Evolutionary conservation across 2,797 vertebrate species (phyloP).

Genomic region (Anisognathus igniventris): DNA sequence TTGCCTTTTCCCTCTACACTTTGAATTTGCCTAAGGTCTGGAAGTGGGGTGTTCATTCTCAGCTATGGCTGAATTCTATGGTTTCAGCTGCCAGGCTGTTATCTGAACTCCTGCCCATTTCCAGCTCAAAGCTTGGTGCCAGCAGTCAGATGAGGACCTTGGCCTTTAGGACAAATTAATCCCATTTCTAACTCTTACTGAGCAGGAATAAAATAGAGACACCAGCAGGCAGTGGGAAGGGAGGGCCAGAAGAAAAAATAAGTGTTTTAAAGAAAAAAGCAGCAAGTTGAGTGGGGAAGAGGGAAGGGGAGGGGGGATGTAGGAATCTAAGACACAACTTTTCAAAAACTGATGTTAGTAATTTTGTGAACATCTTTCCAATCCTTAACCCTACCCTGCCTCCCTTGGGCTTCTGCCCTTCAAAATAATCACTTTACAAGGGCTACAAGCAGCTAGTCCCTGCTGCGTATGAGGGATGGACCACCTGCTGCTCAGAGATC

Average conservation of each 20-base stretch:
- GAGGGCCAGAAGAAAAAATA: not conserved
- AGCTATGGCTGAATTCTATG: accelerated
- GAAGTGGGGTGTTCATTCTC: not conserved
- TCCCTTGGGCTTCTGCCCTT: not conserved
- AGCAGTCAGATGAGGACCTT: accelerated
- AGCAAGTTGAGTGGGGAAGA: not conserved
- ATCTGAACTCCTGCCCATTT: not conserved
- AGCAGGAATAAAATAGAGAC: not conserved
- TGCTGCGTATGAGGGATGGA: not conserved
- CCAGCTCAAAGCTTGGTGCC: not conserved
- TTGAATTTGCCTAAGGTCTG: not conserved
- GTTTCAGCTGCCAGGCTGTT: accelerated
- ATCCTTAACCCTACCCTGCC: not conserved
- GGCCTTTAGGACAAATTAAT: not conserved
- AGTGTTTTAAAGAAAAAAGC: not conserved
- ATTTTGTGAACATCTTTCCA: not conserved
- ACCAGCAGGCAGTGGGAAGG: not conserved
- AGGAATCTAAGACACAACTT: not conserved
- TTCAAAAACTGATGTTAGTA: not conserved
- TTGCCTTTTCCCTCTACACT: not conserved
- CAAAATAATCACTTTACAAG: not conserved
- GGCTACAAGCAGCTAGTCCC: not conserved
- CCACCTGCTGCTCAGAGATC: not conserved
- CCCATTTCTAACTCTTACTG: not conserved
- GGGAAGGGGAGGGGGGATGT: too few relatives aligned